Percentiles rank a stretch among this genome's conserved stretches.
These are phyloP conservation scores for Eueides isabella DNA, from an alignment of 1,140 invertebrate species.

Conservation along the genomic window DNA sequence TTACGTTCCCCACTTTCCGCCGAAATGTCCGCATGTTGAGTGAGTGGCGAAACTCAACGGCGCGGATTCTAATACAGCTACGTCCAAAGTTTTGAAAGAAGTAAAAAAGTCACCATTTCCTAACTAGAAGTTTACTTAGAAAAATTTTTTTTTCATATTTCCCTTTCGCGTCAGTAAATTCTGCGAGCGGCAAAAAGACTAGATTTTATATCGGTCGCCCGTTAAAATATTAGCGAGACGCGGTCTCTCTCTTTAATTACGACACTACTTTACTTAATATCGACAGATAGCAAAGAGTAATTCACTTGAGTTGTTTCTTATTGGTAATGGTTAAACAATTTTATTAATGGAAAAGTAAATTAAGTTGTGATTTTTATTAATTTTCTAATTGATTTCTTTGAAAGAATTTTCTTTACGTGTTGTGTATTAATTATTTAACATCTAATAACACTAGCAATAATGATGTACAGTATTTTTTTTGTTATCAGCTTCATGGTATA, in stretches of 20 bases:
- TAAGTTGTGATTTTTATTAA: background rate
- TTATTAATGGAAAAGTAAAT: background rate
- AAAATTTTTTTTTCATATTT: background rate
- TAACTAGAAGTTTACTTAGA: background rate
- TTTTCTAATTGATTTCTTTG: background rate
- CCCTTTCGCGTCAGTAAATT: background rate
- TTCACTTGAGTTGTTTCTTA: background rate
- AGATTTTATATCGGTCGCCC: slow-evolving; percentile 4
- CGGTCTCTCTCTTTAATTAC: slow-evolving; percentile 14
- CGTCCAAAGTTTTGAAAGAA: background rate
- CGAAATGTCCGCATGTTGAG: too few relatives aligned
- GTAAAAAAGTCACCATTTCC: background rate
- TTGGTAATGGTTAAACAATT: background rate
- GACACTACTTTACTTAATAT: slow-evolving; percentile 23
- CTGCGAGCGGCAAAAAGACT: background rate
- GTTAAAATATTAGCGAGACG: slow-evolving; percentile 18
- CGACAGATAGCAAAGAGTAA: background rate
- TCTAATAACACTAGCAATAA: too few relatives aligned
- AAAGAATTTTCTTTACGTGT: too few relatives aligned
- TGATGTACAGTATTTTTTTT: too few relatives aligned
- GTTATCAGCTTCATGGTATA: too few relatives aligned
- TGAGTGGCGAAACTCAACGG: too few relatives aligned
- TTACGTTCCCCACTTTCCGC: too few relatives aligned
- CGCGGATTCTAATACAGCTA: too few relatives aligned
- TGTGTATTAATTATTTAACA: too few relatives aligned